phyloP scores from a whole-genome alignment of 2,797 vertebrate species.

The Etheostoma perlongum region DNA sequence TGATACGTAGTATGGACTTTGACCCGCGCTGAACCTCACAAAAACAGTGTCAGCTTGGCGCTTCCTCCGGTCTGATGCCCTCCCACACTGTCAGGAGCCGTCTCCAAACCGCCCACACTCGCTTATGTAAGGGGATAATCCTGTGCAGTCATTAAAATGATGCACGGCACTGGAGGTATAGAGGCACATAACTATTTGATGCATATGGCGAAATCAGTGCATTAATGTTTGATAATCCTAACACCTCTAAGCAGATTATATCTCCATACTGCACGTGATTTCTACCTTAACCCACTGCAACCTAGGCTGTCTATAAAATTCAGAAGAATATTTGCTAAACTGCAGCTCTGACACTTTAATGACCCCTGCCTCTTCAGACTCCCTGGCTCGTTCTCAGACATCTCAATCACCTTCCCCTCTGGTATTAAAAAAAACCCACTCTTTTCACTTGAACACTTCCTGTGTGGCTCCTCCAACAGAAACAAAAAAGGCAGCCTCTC shows the following conservation, averaged over 20 bases:
- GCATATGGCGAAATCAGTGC: constrained; percentile 31
- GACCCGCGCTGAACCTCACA: constrained; percentile 46
- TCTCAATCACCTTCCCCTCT: constrained; percentile 74
- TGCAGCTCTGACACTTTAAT: constrained; percentile 66
- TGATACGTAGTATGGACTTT: constrained; percentile 65
- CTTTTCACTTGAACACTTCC: constrained; percentile 67
- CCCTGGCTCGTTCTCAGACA: constrained; percentile 72
- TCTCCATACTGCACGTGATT: neutral
- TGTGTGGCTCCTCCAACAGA: constrained; percentile 66
- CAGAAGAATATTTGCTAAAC: constrained; percentile 48
- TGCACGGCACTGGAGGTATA: constrained; percentile 44
- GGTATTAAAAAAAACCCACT: constrained; percentile 32
- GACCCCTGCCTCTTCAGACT: constrained; percentile 69
- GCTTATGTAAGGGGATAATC: constrained; percentile 71
- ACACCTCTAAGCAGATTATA: constrained; percentile 25
- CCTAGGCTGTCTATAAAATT: constrained; percentile 28
- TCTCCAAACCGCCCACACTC: constrained; percentile 59
- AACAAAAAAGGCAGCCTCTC: constrained; percentile 74
- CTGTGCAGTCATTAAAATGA: constrained; percentile 52
- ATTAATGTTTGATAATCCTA: constrained; percentile 50
- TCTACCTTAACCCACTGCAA: neutral
- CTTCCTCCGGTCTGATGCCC: constrained; percentile 50
- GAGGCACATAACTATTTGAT: constrained; percentile 29
- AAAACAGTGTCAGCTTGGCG: constrained; percentile 37
- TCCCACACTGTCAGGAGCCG: constrained; percentile 56